Conservation (phyloP, 2,113 vertebrate genomes). For the Podarcis cretensis region DNA sequence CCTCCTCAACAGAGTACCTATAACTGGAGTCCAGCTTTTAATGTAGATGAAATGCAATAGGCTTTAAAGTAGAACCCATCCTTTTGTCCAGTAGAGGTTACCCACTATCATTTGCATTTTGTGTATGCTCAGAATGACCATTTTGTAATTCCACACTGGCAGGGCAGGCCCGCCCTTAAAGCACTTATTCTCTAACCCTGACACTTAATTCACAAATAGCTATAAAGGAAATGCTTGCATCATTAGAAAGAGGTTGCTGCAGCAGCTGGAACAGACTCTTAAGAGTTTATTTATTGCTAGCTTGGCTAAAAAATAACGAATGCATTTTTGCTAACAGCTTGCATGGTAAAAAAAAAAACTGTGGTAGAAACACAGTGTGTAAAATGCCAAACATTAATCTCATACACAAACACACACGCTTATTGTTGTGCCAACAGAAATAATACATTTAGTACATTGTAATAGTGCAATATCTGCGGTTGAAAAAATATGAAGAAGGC, state of each 20-base stretch:
- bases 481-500: background rate
- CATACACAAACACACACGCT: background rate
- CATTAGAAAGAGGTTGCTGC: background rate
- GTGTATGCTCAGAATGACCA: background rate
- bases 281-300: background rate
- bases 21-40: background rate
- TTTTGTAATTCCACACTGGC: background rate
- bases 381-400: background rate
- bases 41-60: background rate
- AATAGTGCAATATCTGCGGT: background rate
- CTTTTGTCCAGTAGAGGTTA: conserved; percentile 23
- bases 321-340: background rate
- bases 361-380: background rate
- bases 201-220: background rate
- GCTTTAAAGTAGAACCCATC: background rate
- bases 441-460: background rate
- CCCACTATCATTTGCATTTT: background rate
- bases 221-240: background rate
- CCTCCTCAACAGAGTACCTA: too few relatives aligned
- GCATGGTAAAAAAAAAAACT: background rate
- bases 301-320: background rate
- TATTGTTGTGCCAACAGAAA: background rate
- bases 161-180: background rate
- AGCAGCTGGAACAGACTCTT: background rate
- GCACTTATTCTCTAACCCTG: background rate